Conservation (phyloP, 2,113 vertebrate genomes). For the Urocitellus parryii region DNA sequence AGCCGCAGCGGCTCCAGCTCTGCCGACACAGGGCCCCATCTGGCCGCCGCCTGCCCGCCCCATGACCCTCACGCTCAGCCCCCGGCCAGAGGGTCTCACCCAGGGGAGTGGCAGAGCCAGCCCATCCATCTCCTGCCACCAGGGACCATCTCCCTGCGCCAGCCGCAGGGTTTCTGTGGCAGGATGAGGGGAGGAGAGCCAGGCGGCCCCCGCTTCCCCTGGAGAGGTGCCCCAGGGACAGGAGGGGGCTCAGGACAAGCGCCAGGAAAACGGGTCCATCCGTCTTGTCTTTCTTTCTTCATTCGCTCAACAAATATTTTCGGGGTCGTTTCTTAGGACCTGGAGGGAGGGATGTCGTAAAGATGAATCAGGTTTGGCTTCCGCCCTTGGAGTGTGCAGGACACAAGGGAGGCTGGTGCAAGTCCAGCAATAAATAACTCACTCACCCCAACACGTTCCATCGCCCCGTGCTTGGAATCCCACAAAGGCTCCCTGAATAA, state of each 20-base stretch:
- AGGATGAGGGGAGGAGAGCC: neutral
- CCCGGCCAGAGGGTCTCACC: neutral
- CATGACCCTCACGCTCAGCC: neutral
- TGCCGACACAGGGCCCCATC: neutral
- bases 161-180: neutral
- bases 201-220: neutral
- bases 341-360: neutral
- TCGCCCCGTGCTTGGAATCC: neutral
- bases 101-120: accelerated
- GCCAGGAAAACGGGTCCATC: slow-evolving; percentile 18
- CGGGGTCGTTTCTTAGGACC: neutral
- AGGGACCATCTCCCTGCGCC: neutral
- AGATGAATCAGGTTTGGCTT: neutral
- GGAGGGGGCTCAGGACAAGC: slow-evolving; percentile 19
- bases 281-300: slow-evolving; percentile 45
- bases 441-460: neutral
- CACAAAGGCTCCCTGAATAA: neutral
- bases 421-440: neutral
- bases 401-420: neutral
- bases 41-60: neutral
- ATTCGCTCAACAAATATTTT: slow-evolving; percentile 61
- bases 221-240: neutral
- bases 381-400: neutral
- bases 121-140: neutral
- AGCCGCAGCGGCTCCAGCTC: neutral